phyloP scores from a whole-genome alignment of 2,888 invertebrate genomes.

The Diabrotica balteata region DNA sequence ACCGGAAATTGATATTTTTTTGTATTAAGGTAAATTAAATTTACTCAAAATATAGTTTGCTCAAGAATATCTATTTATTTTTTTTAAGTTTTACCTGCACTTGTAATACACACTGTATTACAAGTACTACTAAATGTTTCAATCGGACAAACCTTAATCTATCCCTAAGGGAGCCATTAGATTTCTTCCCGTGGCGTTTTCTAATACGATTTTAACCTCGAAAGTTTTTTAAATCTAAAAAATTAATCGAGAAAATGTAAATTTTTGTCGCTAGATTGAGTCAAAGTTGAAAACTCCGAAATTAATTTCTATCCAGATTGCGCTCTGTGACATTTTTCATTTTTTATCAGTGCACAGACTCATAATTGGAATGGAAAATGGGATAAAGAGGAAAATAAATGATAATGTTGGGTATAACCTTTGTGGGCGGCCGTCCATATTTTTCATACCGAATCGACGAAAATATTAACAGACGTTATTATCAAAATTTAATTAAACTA shows the following conservation, averaged over 20 bases:
- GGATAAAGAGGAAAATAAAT: not conserved
- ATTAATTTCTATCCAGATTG: not conserved
- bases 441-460: too few relatives aligned
- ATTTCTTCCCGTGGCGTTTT: not conserved
- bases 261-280: slow-evolving; percentile 2
- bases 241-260: slow-evolving; percentile 6
- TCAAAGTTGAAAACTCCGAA: slow-evolving; percentile 4
- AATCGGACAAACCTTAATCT: not conserved
- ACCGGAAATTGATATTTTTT: too few relatives aligned
- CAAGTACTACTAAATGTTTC: too few relatives aligned
- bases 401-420: too few relatives aligned
- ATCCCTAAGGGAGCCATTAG: not conserved
- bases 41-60: too few relatives aligned
- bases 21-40: too few relatives aligned
- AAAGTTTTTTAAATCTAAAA: slow-evolving; percentile 1
- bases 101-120: too few relatives aligned
- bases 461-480: too few relatives aligned
- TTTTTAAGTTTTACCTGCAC: too few relatives aligned
- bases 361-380: not conserved
- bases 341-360: not conserved
- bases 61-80: too few relatives aligned
- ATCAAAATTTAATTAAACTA: too few relatives aligned
- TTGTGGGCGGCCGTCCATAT: not conserved
- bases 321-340: not conserved
- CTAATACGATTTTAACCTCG: not conserved